phyloP scores from a whole-genome alignment of 2,888 invertebrate genomes.

The Nymphalis c-album region DNA sequence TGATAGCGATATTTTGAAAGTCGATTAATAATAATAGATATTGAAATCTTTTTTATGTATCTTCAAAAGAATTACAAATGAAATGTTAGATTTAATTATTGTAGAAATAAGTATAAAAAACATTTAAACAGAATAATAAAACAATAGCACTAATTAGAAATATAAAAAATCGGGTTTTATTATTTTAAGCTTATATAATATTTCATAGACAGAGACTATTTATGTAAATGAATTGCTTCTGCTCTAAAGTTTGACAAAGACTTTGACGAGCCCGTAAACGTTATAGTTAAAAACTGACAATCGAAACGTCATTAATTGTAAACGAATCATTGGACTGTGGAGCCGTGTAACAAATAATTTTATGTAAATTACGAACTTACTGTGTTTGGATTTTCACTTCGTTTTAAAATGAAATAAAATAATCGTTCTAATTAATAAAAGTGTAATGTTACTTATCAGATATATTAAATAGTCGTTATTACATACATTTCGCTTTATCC shows the following conservation, averaged over 20 bases:
- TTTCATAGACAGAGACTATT: too few species aligned
- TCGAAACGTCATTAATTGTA: slow-evolving; percentile 26
- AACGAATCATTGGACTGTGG: slow-evolving; percentile 36
- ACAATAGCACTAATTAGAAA: too few species aligned
- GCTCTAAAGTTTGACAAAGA: slow-evolving; percentile 1
- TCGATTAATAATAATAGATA: too few species aligned
- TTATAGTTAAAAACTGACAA: slow-evolving; percentile 15
- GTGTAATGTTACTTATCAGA: not conserved
- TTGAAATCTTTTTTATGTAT: too few species aligned
- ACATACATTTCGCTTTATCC: slow-evolving; percentile 40
- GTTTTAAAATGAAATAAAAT: slow-evolving; percentile 46
- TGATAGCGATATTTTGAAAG: too few species aligned
- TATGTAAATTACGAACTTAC: slow-evolving; percentile 30
- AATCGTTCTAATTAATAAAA: slow-evolving; percentile 4
- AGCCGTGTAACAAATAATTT: slow-evolving; percentile 35
- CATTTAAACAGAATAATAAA: too few species aligned
- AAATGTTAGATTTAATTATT: too few species aligned
- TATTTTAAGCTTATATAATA: too few species aligned
- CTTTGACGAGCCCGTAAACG: not conserved
- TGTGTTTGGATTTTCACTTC: slow-evolving; percentile 38
- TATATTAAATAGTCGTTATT: slow-evolving; percentile 15
- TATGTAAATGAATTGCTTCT: not conserved
- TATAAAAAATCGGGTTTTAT: too few species aligned
- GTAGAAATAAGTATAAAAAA: too few species aligned
- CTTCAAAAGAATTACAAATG: too few species aligned